Conservation (phyloP, 2,113 vertebrate species). For the Turdus rufiventris region DNA sequence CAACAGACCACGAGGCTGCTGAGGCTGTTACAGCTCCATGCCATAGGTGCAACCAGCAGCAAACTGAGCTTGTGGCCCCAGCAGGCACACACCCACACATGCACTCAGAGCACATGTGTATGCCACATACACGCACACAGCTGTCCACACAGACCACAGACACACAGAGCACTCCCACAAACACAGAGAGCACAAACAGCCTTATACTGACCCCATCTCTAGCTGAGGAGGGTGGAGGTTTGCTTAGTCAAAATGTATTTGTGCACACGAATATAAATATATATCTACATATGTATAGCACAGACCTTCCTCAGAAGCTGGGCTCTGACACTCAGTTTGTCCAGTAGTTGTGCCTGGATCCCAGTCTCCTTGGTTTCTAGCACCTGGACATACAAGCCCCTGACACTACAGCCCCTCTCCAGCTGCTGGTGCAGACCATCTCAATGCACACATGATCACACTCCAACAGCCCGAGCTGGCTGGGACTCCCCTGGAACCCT, state of each 20-base stretch:
- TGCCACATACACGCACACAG: accelerated
- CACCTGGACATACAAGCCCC: too few species aligned
- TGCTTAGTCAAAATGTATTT: background rate
- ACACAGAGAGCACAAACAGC: background rate
- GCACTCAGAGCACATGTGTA: accelerated
- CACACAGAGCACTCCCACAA: background rate
- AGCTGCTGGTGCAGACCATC: background rate
- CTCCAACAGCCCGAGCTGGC: accelerated
- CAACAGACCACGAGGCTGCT: background rate
- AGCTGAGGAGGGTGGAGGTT: background rate
- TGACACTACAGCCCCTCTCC: background rate
- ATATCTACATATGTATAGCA: background rate
- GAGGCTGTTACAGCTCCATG: background rate
- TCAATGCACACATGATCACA: background rate
- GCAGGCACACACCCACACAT: accelerated
- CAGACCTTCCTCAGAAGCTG: background rate
- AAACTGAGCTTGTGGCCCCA: background rate
- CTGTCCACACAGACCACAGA: background rate
- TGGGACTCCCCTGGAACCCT: background rate
- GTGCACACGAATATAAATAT: too few species aligned
- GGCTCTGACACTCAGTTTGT: background rate
- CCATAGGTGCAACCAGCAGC: background rate
- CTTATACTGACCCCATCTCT: background rate
- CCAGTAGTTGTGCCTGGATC: background rate
- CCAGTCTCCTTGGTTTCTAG: background rate